Evolutionary conservation across 2,113 vertebrate genomes (phyloP), one percentile per base, ranked within the genome.

Genomic region (Mormyrus iriodes): DNA sequence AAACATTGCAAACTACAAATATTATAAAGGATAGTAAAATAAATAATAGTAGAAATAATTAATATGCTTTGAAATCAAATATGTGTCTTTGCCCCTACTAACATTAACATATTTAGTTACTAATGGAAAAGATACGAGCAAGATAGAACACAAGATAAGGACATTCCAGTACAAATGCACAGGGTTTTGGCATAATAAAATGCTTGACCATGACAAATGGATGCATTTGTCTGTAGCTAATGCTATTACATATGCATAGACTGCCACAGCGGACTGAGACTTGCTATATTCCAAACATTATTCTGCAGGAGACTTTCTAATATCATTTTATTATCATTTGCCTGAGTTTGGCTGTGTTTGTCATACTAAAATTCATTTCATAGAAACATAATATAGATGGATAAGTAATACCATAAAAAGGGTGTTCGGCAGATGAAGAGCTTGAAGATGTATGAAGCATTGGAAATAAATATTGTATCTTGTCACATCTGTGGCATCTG

Each of bases 161-260:
- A 61, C 35, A 44, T 61, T 87, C 35, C 55, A 46, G 24, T 65
- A 58, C 4, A 61, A 87, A 46, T 44, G 49, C 19, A 52, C 31
- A 52, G 85, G 21, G n/a, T 53, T 87, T 44, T 46, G 86, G 52
- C 8, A 12, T 87, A 86, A 86, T 86, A 65, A 65, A 87, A 35
- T 61, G 35, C 17, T 21, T 61, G 86, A 87, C 52, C 53, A 65
- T 61, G 86, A 87, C 19, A 87, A 87, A 61, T 58, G 53, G 39
- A 61, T 61, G 55, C 55, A 87, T n/a, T 87, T 87, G 35, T 61
- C 35, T 65, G 31, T 35, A 46, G 53, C 49, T 87, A 61, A 61
- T 87, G 35, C 39, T 21, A 35, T 87, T 87, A 61, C 39, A 61
- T 87, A 61, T 87, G 39, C 85, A 86, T 19, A 53, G 85, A 31